Evolutionary conservation across 2,888 invertebrate species (phyloP).

Genomic region (Tenthredo livida): DNA sequence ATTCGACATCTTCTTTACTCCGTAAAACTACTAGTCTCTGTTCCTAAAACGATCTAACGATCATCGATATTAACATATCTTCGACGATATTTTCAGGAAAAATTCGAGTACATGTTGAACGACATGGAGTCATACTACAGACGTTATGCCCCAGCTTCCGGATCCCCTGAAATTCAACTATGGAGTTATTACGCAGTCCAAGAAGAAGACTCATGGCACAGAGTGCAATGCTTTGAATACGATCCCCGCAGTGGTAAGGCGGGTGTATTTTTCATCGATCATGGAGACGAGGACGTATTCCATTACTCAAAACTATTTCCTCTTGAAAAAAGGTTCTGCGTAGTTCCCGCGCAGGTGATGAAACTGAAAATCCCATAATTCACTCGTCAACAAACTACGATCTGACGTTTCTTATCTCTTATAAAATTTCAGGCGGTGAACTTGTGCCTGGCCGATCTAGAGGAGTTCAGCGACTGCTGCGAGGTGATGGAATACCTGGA

Average conservation of each 20-base stretch:
- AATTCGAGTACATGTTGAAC: conserved; percentile 72
- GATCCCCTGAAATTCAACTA: conserved; percentile 64
- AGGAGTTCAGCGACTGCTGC: conserved; percentile 81
- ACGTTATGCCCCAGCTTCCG: conserved; percentile 58
- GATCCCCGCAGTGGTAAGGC: conserved; percentile 63
- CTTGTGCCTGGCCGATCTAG: conserved; percentile 85
- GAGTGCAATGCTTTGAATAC: conserved; percentile 76
- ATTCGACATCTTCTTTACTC: too few species aligned
- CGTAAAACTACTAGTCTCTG: too few species aligned
- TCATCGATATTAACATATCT: too few species aligned
- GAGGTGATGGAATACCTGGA: conserved; percentile 74
- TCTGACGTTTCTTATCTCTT: conserved; percentile 41
- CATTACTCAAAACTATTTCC: conserved; percentile 80
- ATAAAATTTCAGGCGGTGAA: conserved; percentile 82
- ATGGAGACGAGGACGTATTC: conserved; percentile 85
- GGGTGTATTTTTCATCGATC: conserved; percentile 85
- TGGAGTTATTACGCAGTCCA: conserved; percentile 78
- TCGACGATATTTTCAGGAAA: conserved; percentile 70
- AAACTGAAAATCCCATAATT: too few species aligned
- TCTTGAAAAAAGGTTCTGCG: conserved; percentile 83
- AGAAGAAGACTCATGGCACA: conserved; percentile 77
- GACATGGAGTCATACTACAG: conserved; percentile 77
- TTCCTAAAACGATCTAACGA: too few species aligned
- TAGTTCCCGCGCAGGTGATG: conserved; percentile 85
- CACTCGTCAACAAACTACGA: neutral